Evolutionary conservation across 2,888 invertebrate species (phyloP).

Genomic region (Dasysyrphus tricinctus): DNA sequence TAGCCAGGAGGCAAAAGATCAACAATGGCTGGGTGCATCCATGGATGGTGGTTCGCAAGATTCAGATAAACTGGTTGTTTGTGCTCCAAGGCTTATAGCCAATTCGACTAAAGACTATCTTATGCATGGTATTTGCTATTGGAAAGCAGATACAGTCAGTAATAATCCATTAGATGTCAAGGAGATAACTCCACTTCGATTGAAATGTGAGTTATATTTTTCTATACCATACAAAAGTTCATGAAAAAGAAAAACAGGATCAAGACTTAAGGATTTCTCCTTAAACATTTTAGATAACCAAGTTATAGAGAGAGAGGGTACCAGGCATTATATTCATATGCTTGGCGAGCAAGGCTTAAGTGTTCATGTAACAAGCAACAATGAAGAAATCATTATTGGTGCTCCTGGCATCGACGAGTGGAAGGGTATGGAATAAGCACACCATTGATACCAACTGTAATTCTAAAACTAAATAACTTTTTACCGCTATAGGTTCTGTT

Average conservation of each 20-base stretch:
- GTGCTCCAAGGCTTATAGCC: conserved; percentile 82
- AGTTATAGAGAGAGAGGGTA: conserved; percentile 72
- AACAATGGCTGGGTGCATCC: conserved; percentile 84
- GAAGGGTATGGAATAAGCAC: conserved; percentile 76
- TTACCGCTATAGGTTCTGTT: conserved; percentile 76
- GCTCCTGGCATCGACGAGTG: conserved; percentile 82
- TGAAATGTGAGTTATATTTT: conserved; percentile 74
- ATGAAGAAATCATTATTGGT: conserved; percentile 82
- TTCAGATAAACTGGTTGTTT: conserved; percentile 83
- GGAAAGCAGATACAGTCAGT: conserved; percentile 80
- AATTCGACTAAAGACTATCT: conserved; percentile 79
- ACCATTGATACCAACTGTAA: not conserved
- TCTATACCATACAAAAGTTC: too few species aligned
- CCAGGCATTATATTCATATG: conserved; percentile 80
- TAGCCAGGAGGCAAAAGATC: conserved; percentile 82
- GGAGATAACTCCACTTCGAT: conserved; percentile 81
- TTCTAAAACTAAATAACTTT: not conserved
- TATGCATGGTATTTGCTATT: conserved; percentile 83
- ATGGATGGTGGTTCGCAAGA: conserved; percentile 83
- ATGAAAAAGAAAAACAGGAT: not conserved
- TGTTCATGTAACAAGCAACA: conserved; percentile 82
- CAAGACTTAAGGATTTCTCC: not conserved
- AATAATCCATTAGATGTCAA: conserved; percentile 79
- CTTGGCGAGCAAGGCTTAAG: conserved; percentile 82
- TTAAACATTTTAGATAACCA: conserved; percentile 76